These are phyloP conservation scores for Myripristis murdjan DNA, from an alignment of 2,797 vertebrate species.

Conservation along the genomic window DNA sequence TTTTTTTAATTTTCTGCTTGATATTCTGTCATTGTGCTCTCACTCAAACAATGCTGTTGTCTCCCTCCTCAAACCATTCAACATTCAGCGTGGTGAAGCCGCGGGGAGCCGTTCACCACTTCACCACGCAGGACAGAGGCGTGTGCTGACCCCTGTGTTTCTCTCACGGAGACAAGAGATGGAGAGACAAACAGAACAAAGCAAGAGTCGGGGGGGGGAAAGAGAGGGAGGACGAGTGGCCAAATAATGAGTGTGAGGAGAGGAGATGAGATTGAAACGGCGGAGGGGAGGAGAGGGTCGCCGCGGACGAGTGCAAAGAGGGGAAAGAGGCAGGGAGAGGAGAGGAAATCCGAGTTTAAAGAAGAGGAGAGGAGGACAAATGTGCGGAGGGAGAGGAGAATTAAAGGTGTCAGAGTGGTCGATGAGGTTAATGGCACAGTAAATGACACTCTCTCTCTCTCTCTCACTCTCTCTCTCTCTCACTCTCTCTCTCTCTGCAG, in stretches of 20 bases:
- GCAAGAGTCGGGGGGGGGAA: background rate
- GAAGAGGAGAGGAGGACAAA: conserved; percentile 8
- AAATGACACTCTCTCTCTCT: conserved; percentile 27
- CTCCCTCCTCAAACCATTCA: conserved; percentile 41
- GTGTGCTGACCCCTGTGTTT: too few species aligned
- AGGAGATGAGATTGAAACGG: background rate
- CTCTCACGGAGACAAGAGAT: too few species aligned
- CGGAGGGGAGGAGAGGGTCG: background rate
- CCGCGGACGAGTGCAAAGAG: background rate
- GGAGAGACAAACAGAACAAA: background rate
- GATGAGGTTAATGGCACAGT: conserved; percentile 32
- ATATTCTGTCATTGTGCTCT: conserved; percentile 26
- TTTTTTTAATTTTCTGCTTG: too few species aligned
- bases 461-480: conserved; percentile 35
- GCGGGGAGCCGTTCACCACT: too few species aligned
- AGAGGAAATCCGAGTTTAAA: conserved; percentile 17
- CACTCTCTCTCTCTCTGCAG: conserved; percentile 45
- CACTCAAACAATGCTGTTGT: background rate
- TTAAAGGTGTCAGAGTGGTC: conserved; percentile 40
- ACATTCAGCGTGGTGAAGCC: conserved; percentile 23
- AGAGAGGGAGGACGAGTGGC: background rate
- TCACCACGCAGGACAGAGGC: background rate
- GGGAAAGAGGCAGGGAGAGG: background rate
- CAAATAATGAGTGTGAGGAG: background rate
- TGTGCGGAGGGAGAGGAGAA: conserved; percentile 14